Evolutionary conservation across 2,797 vertebrate genomes (phyloP).

Genomic region (Chromis chromis): DNA sequence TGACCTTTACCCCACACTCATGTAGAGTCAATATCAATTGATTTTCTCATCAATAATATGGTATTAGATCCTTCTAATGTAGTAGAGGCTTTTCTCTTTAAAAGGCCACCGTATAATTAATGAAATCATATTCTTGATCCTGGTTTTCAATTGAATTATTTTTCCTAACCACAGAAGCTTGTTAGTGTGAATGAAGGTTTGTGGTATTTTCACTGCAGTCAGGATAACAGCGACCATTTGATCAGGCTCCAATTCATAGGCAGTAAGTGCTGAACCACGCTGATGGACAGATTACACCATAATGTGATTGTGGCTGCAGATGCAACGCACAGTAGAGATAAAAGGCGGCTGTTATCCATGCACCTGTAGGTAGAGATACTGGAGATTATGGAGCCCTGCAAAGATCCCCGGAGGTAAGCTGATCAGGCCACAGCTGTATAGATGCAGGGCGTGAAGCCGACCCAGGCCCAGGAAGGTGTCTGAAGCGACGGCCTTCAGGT

Average conservation of each 20-base stretch:
- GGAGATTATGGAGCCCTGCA: slow-evolving; percentile 91
- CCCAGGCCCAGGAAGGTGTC: slow-evolving; percentile 95
- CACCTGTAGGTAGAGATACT: slow-evolving; percentile 97
- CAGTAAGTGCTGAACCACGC: slow-evolving; percentile 58
- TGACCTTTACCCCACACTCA: slow-evolving; percentile 24
- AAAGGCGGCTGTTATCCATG: slow-evolving; percentile 43
- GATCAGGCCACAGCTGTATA: slow-evolving; percentile 94
- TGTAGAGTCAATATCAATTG: slow-evolving; percentile 8
- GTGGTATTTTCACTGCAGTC: slow-evolving; percentile 50
- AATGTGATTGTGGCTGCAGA: slow-evolving; percentile 64
- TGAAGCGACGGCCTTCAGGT: slow-evolving; percentile 89
- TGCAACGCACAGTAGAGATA: slow-evolving; percentile 58
- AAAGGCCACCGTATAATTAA: slow-evolving; percentile 27
- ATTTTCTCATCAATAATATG: slow-evolving; percentile 32
- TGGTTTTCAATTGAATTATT: slow-evolving; percentile 1
- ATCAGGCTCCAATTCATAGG: slow-evolving; percentile 59
- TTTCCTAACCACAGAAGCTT: slow-evolving; percentile 20
- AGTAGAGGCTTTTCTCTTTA: slow-evolving; percentile 2
- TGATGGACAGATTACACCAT: slow-evolving; percentile 66
- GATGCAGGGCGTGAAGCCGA: slow-evolving; percentile 93
- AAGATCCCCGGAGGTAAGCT: slow-evolving; percentile 92
- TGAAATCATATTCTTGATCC: slow-evolving; percentile 17
- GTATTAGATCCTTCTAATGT: slow-evolving; percentile 12
- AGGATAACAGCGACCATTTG: slow-evolving; percentile 57
- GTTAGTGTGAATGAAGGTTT: slow-evolving; percentile 20